A percentile compares a stretch with the other conserved stretches of the same genome.
Evolutionary conservation across 2,888 invertebrate genomes (phyloP).

Genomic region (Tachina lurida): DNA sequence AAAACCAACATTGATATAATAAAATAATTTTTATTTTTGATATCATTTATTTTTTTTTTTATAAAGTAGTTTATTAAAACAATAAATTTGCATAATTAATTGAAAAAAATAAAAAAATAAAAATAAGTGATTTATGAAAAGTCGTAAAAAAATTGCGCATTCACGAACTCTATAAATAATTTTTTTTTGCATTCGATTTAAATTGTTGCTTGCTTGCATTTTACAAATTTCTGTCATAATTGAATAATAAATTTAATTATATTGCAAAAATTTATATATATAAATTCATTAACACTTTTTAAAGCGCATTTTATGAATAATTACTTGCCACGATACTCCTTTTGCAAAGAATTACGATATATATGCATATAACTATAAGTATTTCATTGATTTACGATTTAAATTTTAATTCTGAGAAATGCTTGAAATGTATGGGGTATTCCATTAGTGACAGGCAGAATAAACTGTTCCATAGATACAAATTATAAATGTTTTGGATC

Average conservation of each 20-base stretch:
- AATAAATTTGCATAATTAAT: conserved; percentile 47
- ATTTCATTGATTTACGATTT: no score
- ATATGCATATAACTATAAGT: no score
- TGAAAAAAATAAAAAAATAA: background rate
- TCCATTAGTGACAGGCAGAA: no score
- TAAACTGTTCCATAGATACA: no score
- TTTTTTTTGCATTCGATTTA: background rate
- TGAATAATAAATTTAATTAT: conserved; percentile 52
- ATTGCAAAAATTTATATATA: no score
- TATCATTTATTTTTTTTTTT: background rate
- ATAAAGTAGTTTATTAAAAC: conserved; percentile 33
- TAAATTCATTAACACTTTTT: no score
- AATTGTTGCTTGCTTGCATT: conserved; percentile 29
- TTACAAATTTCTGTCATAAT: conserved; percentile 23
- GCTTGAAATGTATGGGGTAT: no score
- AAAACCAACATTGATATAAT: background rate
- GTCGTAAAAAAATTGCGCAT: background rate
- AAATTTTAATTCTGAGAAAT: no score
- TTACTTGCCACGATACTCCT: no score
- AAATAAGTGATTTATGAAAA: conserved; percentile 15
- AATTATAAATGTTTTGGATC: no score
- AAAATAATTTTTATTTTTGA: background rate
- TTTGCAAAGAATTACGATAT: no score
- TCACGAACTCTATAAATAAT: conserved; percentile 40
- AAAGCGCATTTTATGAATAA: no score